phyloP scores from a whole-genome alignment of 2,113 vertebrate genomes.

The Nothobranchius kuhntae region DNA sequence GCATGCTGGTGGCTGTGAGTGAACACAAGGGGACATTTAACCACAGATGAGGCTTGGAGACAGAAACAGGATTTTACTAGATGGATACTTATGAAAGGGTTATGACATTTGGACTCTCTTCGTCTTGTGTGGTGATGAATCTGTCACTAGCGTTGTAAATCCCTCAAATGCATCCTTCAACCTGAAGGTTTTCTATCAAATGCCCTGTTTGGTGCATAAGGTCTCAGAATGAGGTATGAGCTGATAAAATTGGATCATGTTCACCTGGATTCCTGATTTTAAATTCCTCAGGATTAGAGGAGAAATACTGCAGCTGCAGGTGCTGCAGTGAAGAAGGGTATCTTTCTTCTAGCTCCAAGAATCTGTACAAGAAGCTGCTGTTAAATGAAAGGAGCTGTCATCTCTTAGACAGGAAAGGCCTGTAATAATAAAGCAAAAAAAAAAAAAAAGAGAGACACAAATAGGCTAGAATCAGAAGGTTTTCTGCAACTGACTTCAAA shows the following conservation, averaged over 20 bases:
- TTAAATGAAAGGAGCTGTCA: constrained; percentile 61
- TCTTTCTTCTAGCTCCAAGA: constrained; percentile 48
- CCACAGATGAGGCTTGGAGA: background rate
- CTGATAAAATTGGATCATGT: constrained; percentile 1
- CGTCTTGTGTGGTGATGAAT: constrained; percentile 31
- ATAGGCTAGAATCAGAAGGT: background rate
- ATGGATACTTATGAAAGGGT: constrained; percentile 42
- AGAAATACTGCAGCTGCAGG: constrained; percentile 67
- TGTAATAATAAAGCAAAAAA: background rate
- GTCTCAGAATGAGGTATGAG: background rate
- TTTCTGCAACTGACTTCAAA: background rate
- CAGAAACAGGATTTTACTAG: constrained; percentile 29
- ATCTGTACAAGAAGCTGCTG: constrained; percentile 43
- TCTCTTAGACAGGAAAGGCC: constrained; percentile 15
- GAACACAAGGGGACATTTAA: constrained; percentile 33
- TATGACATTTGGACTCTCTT: constrained; percentile 43
- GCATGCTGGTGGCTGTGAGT: constrained; percentile 40
- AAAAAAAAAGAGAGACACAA: too few relatives aligned
- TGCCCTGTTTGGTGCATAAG: constrained; percentile 1
- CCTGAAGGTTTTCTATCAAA: constrained; percentile 9
- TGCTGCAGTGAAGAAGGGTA: constrained; percentile 60
- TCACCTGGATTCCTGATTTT: background rate
- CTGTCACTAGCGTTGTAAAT: constrained; percentile 51
- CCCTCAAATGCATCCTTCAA: background rate
- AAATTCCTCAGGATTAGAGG: constrained; percentile 55